Conservation (phyloP, 2,113 vertebrate genomes). For the Mastomys coucha region DNA sequence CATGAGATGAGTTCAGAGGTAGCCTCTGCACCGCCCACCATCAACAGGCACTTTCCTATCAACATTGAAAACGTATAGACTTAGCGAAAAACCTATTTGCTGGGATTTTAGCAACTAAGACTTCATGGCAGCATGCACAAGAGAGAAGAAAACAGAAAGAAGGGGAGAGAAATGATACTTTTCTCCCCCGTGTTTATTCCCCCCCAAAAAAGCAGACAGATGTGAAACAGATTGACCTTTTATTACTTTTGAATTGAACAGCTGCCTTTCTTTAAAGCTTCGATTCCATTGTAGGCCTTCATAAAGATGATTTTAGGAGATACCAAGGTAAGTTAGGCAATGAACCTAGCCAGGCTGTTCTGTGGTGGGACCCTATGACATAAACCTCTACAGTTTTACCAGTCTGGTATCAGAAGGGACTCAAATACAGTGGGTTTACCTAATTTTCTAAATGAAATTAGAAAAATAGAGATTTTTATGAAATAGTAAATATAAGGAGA, state of each 20-base stretch:
- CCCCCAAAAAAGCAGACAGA: constrained; percentile 66
- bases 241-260: constrained; percentile 83
- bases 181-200: background rate
- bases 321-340: constrained; percentile 77
- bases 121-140: background rate
- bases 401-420: constrained; percentile 59
- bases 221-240: constrained; percentile 83
- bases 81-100: constrained; percentile 80
- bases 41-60: constrained; percentile 78
- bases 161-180: background rate
- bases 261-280: constrained; percentile 80
- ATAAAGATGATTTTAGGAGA: constrained; percentile 83
- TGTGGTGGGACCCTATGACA: constrained; percentile 66
- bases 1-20: constrained; percentile 83
- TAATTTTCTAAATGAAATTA: constrained; percentile 63
- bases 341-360: constrained; percentile 69
- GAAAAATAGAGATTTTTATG: background rate
- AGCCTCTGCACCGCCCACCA: constrained; percentile 83
- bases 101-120: background rate
- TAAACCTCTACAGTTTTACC: constrained; percentile 74
- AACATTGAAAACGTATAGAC: constrained; percentile 79
- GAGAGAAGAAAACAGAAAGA: constrained; percentile 46
- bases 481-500: constrained; percentile 28
- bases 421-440: constrained; percentile 53
- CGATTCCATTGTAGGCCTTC: constrained; percentile 71